Evolutionary conservation across 2,113 vertebrate genomes (phyloP).

Genomic region (Vimba vimba): DNA sequence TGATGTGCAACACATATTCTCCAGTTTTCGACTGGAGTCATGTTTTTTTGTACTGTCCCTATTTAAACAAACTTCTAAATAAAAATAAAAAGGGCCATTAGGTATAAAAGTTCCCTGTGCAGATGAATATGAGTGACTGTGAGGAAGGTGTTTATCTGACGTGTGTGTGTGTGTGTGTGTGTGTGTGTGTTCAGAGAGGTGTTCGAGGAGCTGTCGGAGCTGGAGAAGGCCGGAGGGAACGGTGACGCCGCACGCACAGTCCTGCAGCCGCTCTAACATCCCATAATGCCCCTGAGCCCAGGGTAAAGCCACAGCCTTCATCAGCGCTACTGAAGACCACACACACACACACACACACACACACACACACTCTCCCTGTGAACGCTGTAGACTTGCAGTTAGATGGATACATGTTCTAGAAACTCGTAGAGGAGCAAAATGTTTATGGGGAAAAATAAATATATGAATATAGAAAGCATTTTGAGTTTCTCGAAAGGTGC

Average conservation of each 20-base stretch:
- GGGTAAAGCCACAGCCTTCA: constrained; percentile 43
- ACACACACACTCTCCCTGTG: constrained; percentile 1
- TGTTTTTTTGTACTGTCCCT: too few species aligned
- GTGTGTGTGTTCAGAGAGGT: constrained; percentile 80
- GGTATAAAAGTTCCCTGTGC: too few species aligned
- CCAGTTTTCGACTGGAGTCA: too few species aligned
- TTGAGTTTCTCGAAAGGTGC: constrained; percentile 24
- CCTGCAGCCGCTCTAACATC: constrained; percentile 75
- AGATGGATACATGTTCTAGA: constrained; percentile 38
- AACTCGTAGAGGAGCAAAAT: constrained; percentile 24
- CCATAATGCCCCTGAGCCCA: background rate
- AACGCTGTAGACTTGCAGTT: constrained; percentile 22
- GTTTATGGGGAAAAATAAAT: constrained; percentile 35
- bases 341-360: background rate
- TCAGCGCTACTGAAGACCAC: constrained; percentile 67
- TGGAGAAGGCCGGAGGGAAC: constrained; percentile 77
- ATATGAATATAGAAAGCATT: constrained; percentile 22
- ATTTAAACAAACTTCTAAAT: too few species aligned
- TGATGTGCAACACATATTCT: too few species aligned
- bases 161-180: constrained; percentile 20
- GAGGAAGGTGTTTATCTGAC: constrained; percentile 3
- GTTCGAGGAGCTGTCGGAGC: constrained; percentile 93
- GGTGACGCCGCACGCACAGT: constrained; percentile 72
- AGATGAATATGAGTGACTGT: background rate
- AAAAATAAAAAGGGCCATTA: too few species aligned